Conservation (phyloP, 1,140 invertebrate species). For the Drosophila equinoxialis region DNA sequence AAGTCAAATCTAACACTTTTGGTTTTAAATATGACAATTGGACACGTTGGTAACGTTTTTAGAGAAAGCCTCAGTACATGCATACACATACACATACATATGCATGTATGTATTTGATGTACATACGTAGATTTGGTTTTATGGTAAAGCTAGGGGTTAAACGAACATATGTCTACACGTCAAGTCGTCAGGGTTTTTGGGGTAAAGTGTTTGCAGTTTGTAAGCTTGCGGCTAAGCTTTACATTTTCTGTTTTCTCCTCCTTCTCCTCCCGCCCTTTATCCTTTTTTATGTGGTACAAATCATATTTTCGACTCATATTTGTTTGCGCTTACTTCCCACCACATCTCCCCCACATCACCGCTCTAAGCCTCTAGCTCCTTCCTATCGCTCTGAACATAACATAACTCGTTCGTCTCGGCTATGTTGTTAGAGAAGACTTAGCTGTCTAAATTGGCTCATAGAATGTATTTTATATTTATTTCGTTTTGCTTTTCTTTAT, state of each 20-base stretch:
- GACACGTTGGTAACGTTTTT: no score
- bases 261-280: no score
- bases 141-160: neutral
- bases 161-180: slow-evolving; percentile 7
- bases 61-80: neutral
- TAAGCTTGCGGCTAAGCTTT: slow-evolving; percentile 12
- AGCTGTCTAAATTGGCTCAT: slow-evolving; percentile 4
- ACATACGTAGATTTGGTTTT: neutral
- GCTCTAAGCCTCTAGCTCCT: neutral
- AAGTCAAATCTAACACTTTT: slow-evolving; percentile 3
- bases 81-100: neutral
- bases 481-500: neutral
- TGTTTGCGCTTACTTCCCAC: neutral
- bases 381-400: neutral
- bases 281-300: slow-evolving; percentile 7
- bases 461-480: slow-evolving; percentile 3
- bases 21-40: slow-evolving; percentile 8
- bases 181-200: slow-evolving; percentile 9
- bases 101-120: neutral
- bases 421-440: neutral
- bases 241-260: slow-evolving; percentile 5
- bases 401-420: slow-evolving; percentile 5
- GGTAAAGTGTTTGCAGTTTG: slow-evolving; percentile 8
- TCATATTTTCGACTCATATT: slow-evolving; percentile 11
- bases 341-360: neutral